A percentile compares a stretch with the other conserved stretches of the same genome.
These are phyloP conservation scores for Ylistrum balloti DNA, from an alignment of 1,140 invertebrate species.

Conservation along the genomic window DNA sequence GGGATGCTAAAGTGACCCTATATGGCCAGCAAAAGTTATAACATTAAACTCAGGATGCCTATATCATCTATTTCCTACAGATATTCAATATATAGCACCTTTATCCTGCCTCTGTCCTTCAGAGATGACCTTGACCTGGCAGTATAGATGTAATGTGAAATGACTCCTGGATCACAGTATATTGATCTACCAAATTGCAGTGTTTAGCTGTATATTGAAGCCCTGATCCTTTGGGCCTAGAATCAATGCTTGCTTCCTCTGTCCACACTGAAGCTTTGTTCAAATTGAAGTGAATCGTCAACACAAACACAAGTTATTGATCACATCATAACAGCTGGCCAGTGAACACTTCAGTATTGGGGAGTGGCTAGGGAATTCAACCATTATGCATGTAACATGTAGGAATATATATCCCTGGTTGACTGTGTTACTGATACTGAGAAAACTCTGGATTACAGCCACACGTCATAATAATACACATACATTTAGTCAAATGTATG, in stretches of 20 bases:
- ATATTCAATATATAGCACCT: neutral
- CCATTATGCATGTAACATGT: too few relatives aligned
- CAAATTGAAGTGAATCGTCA: conserved; percentile 38
- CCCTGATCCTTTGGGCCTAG: conserved; percentile 22
- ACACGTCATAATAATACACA: too few relatives aligned
- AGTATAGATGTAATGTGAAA: neutral
- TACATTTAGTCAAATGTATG: too few relatives aligned
- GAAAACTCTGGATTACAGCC: too few relatives aligned
- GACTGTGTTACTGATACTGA: too few relatives aligned
- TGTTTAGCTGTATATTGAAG: conserved; percentile 28
- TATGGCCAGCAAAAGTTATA: neutral
- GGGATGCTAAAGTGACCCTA: neutral
- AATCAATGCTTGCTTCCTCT: conserved; percentile 38
- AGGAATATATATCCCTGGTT: too few relatives aligned
- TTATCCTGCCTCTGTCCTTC: neutral
- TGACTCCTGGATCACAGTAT: conserved; percentile 25
- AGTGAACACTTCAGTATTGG: neutral
- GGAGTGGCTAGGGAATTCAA: neutral
- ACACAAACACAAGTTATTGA: conserved; percentile 33
- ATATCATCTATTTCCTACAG: neutral
- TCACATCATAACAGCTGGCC: conserved; percentile 37
- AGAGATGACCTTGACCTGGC: neutral
- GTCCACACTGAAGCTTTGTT: conserved; percentile 37
- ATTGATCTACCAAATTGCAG: conserved; percentile 39
- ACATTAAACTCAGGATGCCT: neutral